Evolutionary conservation across 2,888 invertebrate genomes (phyloP).

Genomic region (Amiota communis): DNA sequence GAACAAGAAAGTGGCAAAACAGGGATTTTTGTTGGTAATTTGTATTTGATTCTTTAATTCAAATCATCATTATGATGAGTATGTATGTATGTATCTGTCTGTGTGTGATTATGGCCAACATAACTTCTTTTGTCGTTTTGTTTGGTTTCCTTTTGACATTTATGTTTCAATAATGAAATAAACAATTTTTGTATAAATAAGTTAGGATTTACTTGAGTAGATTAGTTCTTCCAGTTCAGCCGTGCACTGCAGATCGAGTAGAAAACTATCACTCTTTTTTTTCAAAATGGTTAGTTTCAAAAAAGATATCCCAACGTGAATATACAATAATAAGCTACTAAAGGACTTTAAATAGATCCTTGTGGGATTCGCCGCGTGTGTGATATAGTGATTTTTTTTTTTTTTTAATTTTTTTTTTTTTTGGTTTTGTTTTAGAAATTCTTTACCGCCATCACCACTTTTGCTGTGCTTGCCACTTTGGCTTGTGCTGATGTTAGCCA

Average conservation of each 20-base stretch:
- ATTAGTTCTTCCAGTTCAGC: constrained; percentile 54
- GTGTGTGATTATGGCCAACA: not conserved
- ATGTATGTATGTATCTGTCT: not conserved
- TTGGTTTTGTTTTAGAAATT: constrained; percentile 44
- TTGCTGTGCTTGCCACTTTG: constrained; percentile 52
- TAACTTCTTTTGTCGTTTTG: constrained; percentile 13
- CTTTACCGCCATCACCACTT: constrained; percentile 47
- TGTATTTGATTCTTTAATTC: too few relatives aligned
- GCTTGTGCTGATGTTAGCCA: constrained; percentile 58
- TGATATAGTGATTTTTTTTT: not conserved
- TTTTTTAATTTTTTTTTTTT: constrained; percentile 17
- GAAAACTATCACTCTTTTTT: constrained; percentile 29
- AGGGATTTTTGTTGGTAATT: not conserved
- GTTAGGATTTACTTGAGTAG: constrained; percentile 39
- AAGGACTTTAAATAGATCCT: not conserved
- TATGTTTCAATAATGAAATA: constrained; percentile 29
- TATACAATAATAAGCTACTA: not conserved
- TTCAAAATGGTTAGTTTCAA: constrained; percentile 52
- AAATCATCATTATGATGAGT: not conserved
- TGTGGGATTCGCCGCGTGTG: not conserved
- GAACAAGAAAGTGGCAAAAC: constrained; percentile 6
- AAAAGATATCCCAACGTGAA: not conserved
- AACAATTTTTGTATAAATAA: constrained; percentile 54
- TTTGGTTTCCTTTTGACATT: constrained; percentile 55
- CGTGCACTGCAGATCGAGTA: constrained; percentile 41